phyloP scores from a whole-genome alignment of 2,888 invertebrate species.

The Brachypalpus laphriformis region DNA sequence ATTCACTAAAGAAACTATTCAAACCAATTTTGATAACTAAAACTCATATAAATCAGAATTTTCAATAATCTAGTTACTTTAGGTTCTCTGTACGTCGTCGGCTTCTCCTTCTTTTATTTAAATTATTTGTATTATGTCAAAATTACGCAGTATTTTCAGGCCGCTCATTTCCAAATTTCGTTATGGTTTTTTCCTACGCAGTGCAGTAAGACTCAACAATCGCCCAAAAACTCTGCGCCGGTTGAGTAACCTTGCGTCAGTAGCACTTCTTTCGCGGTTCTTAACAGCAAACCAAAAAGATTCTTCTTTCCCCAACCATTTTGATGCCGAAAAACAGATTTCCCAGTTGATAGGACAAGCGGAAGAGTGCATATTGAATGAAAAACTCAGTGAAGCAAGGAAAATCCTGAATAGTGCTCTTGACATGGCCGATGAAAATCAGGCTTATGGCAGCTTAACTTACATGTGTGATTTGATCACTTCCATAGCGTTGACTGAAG shows the following conservation, averaged over 20 bases:
- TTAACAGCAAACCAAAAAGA: background rate
- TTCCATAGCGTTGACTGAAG: slow-evolving; percentile 81
- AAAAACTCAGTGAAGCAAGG: slow-evolving; percentile 81
- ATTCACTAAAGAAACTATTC: no score
- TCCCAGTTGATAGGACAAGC: slow-evolving; percentile 63
- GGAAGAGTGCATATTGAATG: slow-evolving; percentile 42
- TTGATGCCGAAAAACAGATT: slow-evolving; percentile 70
- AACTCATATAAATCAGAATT: background rate
- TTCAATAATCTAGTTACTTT: background rate
- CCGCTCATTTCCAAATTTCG: background rate
- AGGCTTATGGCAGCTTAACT: slow-evolving; percentile 76
- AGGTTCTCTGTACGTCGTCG: background rate
- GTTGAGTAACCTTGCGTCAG: background rate
- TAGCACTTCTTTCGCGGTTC: background rate
- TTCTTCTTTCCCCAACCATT: slow-evolving; percentile 68
- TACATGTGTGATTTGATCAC: slow-evolving; percentile 82
- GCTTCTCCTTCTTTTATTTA: background rate
- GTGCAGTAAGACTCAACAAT: background rate
- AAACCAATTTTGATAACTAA: background rate
- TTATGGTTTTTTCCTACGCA: background rate
- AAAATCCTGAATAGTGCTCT: slow-evolving; percentile 81
- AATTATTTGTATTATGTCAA: slow-evolving; percentile 47
- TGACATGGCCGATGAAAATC: slow-evolving; percentile 81
- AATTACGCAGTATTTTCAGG: slow-evolving; percentile 41
- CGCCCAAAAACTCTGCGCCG: background rate